Base-by-base conservation (phyloP, 2,113 vertebrate species). In the Aldabrachelys gigantea region DNA sequence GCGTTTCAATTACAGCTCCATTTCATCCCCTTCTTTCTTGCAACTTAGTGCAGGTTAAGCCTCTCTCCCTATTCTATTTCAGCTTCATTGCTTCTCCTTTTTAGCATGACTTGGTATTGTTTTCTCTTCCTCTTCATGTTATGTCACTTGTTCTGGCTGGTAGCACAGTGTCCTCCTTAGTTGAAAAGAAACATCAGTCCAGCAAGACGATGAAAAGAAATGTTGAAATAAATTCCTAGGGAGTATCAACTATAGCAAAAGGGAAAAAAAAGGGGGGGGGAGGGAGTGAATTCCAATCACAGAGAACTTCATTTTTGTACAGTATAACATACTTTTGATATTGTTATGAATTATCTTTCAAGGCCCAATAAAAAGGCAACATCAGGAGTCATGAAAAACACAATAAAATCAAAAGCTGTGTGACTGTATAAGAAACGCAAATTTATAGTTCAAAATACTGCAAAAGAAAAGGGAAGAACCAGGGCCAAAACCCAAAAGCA, bases 1-100 rank as follows among this genome's bases (percentile, higher is more conserved):
- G 93, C 84, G 82, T 97, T 96, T 94, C 90, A 94, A 88, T 97
- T 96, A 97, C 19, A 89, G 31, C 44, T 89, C 56, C 87, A 90
- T 94, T 62, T 82, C 85, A 83, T 84, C 92, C 92, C 88, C 83
- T 69, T 92, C 8, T 87, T 47, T 17, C 59, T 92, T 93, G 75
- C 31, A 69, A 14, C 50, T 87, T 82, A 81, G 69, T 65, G 65
- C 41, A 90, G 80, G 88, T 94, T 41, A 80, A 53, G 93, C 38
- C 52, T 93, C 54, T 80, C 78, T 80, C 80, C 90, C 84, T 75
- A 22, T 88, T 93, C 49, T 88, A 1, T 91, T 90, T 92, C 65
- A 25, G 54, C 86, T 92, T 38, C 81, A 53, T 93, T 91, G 92
- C 41, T 41, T 85, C 89, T 62, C 57, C 94, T 96, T 88, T 44